These are phyloP conservation scores for Perodicticus potto DNA, from an alignment of 2,797 vertebrate species.

Conservation along the genomic window DNA sequence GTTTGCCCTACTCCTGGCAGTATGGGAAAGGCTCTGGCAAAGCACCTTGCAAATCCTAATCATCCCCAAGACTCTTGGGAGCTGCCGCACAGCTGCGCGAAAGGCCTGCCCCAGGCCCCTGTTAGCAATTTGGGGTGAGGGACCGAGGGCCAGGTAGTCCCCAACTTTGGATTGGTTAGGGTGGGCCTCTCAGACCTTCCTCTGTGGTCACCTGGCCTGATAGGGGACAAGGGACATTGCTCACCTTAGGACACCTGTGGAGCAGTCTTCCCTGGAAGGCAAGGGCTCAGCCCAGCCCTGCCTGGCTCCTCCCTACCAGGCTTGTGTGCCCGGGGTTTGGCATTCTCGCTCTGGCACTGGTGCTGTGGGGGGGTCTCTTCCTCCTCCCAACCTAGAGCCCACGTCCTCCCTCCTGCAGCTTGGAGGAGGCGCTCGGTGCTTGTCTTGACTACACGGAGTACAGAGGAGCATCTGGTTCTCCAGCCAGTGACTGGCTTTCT, in stretches of 20 bases:
- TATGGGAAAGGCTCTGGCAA: accelerated
- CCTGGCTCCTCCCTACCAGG: not conserved
- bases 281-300: not conserved
- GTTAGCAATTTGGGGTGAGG: not conserved
- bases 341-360: too few species aligned
- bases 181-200: not conserved
- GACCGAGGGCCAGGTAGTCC: not conserved
- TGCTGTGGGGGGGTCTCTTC: too few species aligned
- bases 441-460: not conserved
- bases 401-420: not conserved
- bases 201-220: too few species aligned
- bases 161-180: not conserved
- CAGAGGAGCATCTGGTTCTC: not conserved
- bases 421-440: not conserved
- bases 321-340: not conserved
- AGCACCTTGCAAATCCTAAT: not conserved
- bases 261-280: too few species aligned
- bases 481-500: not conserved
- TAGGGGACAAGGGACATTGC: not conserved
- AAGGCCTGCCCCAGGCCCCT: not conserved
- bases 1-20: not conserved
- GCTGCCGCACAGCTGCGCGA: not conserved
- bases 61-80: not conserved
- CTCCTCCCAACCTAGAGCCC: too few species aligned
- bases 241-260: not conserved